Evolutionary conservation across 2,113 vertebrate genomes (phyloP).

Genomic region (Hippocampus zosterae): DNA sequence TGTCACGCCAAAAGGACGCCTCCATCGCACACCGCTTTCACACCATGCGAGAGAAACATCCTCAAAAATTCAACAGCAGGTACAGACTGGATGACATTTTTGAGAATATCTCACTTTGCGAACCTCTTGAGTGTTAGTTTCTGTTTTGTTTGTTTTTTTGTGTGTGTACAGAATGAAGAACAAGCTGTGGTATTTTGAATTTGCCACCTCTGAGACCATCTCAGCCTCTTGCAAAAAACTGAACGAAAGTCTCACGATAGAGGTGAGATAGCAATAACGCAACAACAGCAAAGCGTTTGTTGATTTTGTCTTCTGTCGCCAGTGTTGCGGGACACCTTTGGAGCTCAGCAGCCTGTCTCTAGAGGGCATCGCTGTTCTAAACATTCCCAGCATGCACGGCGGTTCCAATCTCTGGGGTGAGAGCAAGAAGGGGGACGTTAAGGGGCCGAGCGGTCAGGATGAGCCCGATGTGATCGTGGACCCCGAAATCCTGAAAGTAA

Average conservation of each 20-base stretch:
- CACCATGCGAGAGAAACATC: constrained; percentile 89
- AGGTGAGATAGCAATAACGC: constrained; percentile 68
- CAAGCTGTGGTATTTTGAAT: constrained; percentile 96
- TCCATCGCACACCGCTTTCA: constrained; percentile 93
- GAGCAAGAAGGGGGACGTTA: constrained; percentile 72
- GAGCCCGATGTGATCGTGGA: constrained; percentile 79
- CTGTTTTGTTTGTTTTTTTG: constrained; percentile 1
- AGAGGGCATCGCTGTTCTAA: constrained; percentile 83
- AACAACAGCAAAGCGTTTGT: too few species aligned
- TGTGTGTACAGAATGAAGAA: constrained; percentile 83
- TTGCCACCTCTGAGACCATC: constrained; percentile 90
- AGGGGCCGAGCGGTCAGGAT: constrained; percentile 57
- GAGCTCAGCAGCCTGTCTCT: constrained; percentile 80
- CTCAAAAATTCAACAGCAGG: constrained; percentile 97
- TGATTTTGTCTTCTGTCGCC: background rate
- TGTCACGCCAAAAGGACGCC: constrained; percentile 76
- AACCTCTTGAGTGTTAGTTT: background rate
- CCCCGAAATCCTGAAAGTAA: constrained; percentile 80
- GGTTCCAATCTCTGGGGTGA: constrained; percentile 93
- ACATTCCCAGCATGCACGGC: constrained; percentile 92
- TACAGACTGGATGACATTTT: constrained; percentile 32
- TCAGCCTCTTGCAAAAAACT: constrained; percentile 92
- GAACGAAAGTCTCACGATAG: constrained; percentile 77
- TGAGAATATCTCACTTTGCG: too few species aligned
- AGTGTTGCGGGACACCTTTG: constrained; percentile 82